A percentile compares a stretch with the other conserved stretches of the same genome.
These are phyloP conservation scores for Drosophila sp. DNA, from an alignment of 1,140 invertebrate species.

Conservation along the genomic window DNA sequence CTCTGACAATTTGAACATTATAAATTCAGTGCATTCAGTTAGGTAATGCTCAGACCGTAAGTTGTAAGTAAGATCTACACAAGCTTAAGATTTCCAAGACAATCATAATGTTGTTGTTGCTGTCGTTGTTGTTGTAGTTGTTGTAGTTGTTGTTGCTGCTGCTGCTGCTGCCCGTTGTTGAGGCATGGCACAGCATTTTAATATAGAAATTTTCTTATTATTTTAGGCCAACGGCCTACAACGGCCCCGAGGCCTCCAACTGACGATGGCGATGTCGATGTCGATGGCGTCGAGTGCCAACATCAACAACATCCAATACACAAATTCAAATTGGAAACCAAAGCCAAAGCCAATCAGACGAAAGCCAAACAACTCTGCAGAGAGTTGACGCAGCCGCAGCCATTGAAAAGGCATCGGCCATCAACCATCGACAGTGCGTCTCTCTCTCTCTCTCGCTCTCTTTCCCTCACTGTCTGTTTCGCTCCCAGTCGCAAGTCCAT, in stretches of 20 bases:
- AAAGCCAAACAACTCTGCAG: constrained; percentile 22
- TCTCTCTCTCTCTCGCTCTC: not conserved
- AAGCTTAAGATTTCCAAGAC: constrained; percentile 45
- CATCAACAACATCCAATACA: constrained; percentile 48
- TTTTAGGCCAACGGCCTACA: constrained; percentile 82
- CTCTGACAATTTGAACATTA: constrained; percentile 25
- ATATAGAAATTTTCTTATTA: constrained; percentile 83
- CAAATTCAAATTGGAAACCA: constrained; percentile 48
- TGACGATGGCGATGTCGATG: constrained; percentile 11
- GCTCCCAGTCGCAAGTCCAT: constrained; percentile 31
- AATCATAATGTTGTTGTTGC: constrained; percentile 13
- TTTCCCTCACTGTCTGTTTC: not conserved
- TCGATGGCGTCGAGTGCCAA: constrained; percentile 27
- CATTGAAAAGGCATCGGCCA: constrained; percentile 18
- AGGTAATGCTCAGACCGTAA: constrained; percentile 37
- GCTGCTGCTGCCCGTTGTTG: constrained; percentile 28
- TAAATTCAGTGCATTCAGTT: constrained; percentile 48
- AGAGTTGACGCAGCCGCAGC: constrained; percentile 32
- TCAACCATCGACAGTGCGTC: constrained; percentile 22
- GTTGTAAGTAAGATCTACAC: constrained; percentile 38
- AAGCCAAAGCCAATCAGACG: constrained; percentile 27
- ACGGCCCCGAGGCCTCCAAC: constrained; percentile 63
- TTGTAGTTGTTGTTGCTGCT: constrained; percentile 5
- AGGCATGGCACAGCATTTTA: constrained; percentile 81
- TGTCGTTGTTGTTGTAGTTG: constrained; percentile 8